A percentile compares a stretch with the other conserved stretches of the same genome.
Conservation (phyloP, 2,113 vertebrate species). For the Micronisus gabar region DNA sequence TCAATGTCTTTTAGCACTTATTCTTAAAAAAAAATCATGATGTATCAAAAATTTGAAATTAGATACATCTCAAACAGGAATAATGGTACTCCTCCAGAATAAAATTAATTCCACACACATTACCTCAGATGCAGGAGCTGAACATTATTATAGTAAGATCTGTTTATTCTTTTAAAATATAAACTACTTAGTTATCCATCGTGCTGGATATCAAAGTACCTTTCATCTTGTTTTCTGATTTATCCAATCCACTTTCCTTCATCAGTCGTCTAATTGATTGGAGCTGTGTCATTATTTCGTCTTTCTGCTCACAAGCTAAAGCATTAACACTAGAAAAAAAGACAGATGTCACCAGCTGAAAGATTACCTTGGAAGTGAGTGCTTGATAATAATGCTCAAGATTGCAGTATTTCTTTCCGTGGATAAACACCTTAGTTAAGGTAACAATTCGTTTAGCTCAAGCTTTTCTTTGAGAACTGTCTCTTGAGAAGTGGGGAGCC, state of each 20-base stretch:
- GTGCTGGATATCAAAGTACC: conserved; percentile 60
- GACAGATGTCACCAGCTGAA: neutral
- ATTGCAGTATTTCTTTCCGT: neutral
- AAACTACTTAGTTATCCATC: neutral
- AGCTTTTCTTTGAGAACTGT: neutral
- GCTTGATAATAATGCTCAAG: neutral
- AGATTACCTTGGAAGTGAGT: neutral
- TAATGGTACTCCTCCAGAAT: neutral
- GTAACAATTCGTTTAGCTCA: neutral
- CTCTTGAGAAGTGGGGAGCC: neutral
- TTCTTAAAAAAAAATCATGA: neutral
- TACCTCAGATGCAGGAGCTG: neutral
- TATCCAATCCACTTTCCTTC: conserved; percentile 91
- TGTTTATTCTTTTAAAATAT: neutral
- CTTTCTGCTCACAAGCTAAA: conserved; percentile 88
- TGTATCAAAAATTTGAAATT: neutral
- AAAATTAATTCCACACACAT: neutral
- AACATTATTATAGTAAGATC: neutral
- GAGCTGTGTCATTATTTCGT: conserved; percentile 91
- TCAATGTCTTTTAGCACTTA: neutral
- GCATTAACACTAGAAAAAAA: conserved; percentile 79
- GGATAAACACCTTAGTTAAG: neutral
- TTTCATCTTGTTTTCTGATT: conserved; percentile 69
- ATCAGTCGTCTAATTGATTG: conserved; percentile 86
- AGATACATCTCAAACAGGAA: neutral